Conservation (phyloP, 2,888 invertebrate genomes). For the Congeria kusceri region DNA sequence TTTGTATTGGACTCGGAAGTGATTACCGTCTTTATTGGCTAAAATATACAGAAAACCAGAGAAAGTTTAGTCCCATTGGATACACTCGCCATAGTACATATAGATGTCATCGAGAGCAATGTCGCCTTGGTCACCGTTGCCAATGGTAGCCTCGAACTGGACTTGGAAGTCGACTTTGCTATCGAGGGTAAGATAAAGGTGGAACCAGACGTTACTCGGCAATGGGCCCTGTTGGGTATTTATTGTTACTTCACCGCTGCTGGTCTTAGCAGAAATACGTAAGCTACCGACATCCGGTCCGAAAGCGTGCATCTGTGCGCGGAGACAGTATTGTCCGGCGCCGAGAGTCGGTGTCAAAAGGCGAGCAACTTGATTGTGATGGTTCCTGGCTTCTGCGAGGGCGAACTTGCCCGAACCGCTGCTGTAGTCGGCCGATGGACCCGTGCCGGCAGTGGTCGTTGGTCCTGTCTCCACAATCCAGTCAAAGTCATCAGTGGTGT, state of each 20-base stretch:
- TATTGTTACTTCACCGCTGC: conserved; percentile 9
- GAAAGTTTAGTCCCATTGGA: conserved; percentile 46
- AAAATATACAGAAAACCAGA: too few relatives aligned
- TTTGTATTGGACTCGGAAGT: too few relatives aligned
- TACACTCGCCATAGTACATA: conserved; percentile 59
- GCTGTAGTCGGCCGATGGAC: conserved; percentile 63
- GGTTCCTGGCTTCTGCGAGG: conserved; percentile 42
- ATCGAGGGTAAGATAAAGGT: conserved; percentile 24
- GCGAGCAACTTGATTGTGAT: conserved; percentile 55
- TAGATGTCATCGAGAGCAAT: conserved; percentile 66
- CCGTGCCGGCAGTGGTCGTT: conserved; percentile 45
- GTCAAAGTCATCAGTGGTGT: conserved; percentile 60
- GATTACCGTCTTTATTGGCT: too few relatives aligned
- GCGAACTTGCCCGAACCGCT: conserved; percentile 63
- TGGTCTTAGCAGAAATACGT: conserved; percentile 12
- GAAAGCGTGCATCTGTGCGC: conserved; percentile 58
- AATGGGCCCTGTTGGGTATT: conserved; percentile 18
- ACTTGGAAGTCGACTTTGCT: conserved; percentile 31
- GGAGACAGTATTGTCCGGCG: conserved; percentile 62
- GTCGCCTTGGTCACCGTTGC: conserved; percentile 59
- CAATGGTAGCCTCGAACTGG: conserved; percentile 57
- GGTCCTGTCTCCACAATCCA: conserved; percentile 52
- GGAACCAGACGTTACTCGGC: conserved; percentile 29
- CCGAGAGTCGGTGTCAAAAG: conserved; percentile 42
- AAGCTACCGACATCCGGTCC: conserved; percentile 52